A percentile compares a stretch with the other conserved stretches of the same genome.
phyloP scores from a whole-genome alignment of 2,888 invertebrate genomes.

The Ectropis crepuscularia region DNA sequence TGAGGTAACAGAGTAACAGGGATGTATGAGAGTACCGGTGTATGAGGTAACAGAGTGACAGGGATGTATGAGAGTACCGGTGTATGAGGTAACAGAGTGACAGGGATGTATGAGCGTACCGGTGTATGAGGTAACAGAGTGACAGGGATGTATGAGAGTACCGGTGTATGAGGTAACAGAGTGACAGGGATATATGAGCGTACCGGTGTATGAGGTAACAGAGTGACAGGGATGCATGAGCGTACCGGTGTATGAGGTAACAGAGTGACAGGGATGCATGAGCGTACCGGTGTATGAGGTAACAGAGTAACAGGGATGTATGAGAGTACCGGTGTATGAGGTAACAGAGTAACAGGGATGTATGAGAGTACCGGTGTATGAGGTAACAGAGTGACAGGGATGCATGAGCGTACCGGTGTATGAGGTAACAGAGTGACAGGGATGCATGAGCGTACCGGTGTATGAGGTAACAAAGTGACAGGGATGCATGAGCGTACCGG shows the following conservation, averaged over 20 bases:
- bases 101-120: constrained; percentile 62
- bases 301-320: not conserved
- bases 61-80: constrained; percentile 65
- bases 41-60: constrained; percentile 57
- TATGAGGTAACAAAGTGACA: constrained; percentile 57
- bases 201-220: constrained; percentile 83
- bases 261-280: not conserved
- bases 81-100: constrained; percentile 71
- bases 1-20: constrained; percentile 43
- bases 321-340: constrained; percentile 84
- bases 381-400: not conserved
- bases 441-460: constrained; percentile 75
- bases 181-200: constrained; percentile 24
- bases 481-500: constrained; percentile 65
- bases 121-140: constrained; percentile 73
- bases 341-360: not conserved
- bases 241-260: constrained; percentile 84
- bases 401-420: constrained; percentile 80
- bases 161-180: constrained; percentile 80
- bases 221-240: not conserved
- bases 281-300: constrained; percentile 84
- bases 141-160: constrained; percentile 50
- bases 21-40: constrained; percentile 75
- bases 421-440: constrained; percentile 43
- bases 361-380: constrained; percentile 82